Evolutionary conservation across 2,888 invertebrate species (phyloP).

Genomic region (Agonum fuliginosum): DNA sequence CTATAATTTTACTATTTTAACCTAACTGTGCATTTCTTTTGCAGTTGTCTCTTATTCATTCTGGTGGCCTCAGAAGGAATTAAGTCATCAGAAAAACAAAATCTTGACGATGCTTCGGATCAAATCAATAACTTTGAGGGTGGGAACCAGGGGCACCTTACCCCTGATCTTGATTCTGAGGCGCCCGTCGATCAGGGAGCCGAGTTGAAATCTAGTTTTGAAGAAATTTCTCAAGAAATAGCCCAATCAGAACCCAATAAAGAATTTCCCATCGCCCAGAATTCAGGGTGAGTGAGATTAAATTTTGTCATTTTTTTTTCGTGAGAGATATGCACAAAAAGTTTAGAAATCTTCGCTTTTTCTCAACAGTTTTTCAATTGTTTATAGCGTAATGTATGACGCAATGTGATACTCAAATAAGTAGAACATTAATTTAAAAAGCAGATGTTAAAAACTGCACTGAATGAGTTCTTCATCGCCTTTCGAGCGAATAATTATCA

Average conservation of each 20-base stretch:
- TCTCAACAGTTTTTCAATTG: neutral
- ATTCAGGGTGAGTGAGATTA: slow-evolving; percentile 76
- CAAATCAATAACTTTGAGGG: slow-evolving; percentile 61
- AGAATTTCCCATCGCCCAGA: slow-evolving; percentile 75
- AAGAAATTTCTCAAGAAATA: slow-evolving; percentile 61
- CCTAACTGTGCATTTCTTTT: slow-evolving; percentile 65
- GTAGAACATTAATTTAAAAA: neutral
- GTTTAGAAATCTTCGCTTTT: neutral
- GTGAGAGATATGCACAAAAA: slow-evolving; percentile 26
- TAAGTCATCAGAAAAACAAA: slow-evolving; percentile 70
- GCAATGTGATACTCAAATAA: neutral
- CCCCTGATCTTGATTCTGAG: slow-evolving; percentile 51
- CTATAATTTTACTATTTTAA: slow-evolving; percentile 59
- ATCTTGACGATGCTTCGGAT: slow-evolving; percentile 63
- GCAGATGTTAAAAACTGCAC: neutral
- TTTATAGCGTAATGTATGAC: neutral
- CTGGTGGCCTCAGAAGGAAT: slow-evolving; percentile 77
- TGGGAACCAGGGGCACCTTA: slow-evolving; percentile 61
- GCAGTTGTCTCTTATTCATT: slow-evolving; percentile 77
- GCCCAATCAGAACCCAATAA: slow-evolving; percentile 70
- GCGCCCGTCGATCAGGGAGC: slow-evolving; percentile 60
- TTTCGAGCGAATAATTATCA: neutral
- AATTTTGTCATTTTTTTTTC: slow-evolving; percentile 9
- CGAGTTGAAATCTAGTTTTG: slow-evolving; percentile 64
- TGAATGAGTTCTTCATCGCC: neutral